A percentile compares a stretch with the other conserved stretches of the same genome.
Conservation (phyloP, 2,888 invertebrate species). For the Augiades crinisus region DNA sequence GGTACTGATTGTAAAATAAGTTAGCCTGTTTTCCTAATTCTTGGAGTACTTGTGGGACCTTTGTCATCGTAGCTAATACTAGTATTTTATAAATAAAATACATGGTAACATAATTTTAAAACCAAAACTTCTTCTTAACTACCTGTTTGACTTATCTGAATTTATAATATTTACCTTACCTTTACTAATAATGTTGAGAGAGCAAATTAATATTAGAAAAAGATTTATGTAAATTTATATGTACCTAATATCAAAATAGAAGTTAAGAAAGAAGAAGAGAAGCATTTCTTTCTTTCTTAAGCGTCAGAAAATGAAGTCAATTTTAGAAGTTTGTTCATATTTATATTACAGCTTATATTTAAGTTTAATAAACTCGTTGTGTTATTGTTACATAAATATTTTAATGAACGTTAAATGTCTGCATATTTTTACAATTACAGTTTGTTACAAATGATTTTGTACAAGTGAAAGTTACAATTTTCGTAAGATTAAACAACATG, state of each 20-base stretch:
- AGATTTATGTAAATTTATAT: conserved; percentile 17
- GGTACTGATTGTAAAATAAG: conserved; percentile 37
- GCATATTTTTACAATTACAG: conserved; percentile 50
- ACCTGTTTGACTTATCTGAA: conserved; percentile 21
- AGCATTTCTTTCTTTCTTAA: neutral
- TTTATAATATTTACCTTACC: conserved; percentile 21
- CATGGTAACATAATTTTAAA: conserved; percentile 29
- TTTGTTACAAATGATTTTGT: conserved; percentile 56
- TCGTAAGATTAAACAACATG: conserved; percentile 42
- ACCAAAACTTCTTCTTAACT: conserved; percentile 37
- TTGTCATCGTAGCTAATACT: conserved; percentile 51
- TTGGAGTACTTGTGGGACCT: conserved; percentile 72
- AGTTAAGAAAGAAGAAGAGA: neutral
- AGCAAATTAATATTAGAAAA: conserved; percentile 16
- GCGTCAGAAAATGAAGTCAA: conserved; percentile 47
- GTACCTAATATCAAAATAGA: neutral
- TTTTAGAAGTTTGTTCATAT: conserved; percentile 46
- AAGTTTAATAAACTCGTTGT: conserved; percentile 42
- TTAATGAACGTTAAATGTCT: conserved; percentile 49
- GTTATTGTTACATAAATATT: conserved; percentile 47
- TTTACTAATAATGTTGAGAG: conserved; percentile 20
- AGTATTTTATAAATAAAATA: conserved; percentile 26
- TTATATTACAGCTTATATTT: conserved; percentile 32
- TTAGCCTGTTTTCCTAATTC: conserved; percentile 48
- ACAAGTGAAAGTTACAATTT: conserved; percentile 61